Base-by-base conservation (phyloP, 2,888 invertebrate species). In the Epirrita christyi region DNA sequence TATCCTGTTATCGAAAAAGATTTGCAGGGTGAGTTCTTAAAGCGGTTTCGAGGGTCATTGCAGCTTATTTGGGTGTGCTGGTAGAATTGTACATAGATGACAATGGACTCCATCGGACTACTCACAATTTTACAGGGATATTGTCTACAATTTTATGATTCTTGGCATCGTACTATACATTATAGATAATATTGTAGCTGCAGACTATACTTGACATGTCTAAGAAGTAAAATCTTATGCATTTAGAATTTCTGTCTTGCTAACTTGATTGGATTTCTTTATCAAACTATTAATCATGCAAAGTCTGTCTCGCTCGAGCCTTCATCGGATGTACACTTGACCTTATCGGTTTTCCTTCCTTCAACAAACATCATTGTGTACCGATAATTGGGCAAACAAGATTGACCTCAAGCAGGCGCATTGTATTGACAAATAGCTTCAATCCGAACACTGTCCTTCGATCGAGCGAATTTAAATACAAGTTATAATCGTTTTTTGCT, bases 371-470 rank as follows among this genome's bases (percentile, higher is more conserved):
- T 41, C 55, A 48, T 58, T 48, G 38, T 63, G 55, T 40, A 49
- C 40, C 60, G 57, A 60, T 67, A 71, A 73, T 72, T 71, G 57
- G 61, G 62, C 65, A 75, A 74, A 71, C 70, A 73, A 52, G 58
- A 51, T 51, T 65, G 67, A 74, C 75, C 74, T 68, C 64, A 48
- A 53, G 42, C 34, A 34, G 36, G 32, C 34, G 42, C 44, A 61
- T 66, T 68, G 68, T 63, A 66, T 70, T 67, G 67, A 73, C 72
- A 71, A 65, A 70, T 59, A 60, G 53, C 64, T 62, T 51, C 54
- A 57, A 63, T 67, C 71, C 53, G 52, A 54, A 49, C 45, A 38
- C 50, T 21, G 44, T 37, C 60, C 56, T 63, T 70, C 49, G 21
- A 55, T 56, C 27, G 37, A 48, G 14, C 51, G 49, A 51, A 53